Percentiles rank a stretch among this genome's conserved stretches.
Conservation (phyloP, 2,888 invertebrate genomes). For the Neocrepidodera transversa region DNA sequence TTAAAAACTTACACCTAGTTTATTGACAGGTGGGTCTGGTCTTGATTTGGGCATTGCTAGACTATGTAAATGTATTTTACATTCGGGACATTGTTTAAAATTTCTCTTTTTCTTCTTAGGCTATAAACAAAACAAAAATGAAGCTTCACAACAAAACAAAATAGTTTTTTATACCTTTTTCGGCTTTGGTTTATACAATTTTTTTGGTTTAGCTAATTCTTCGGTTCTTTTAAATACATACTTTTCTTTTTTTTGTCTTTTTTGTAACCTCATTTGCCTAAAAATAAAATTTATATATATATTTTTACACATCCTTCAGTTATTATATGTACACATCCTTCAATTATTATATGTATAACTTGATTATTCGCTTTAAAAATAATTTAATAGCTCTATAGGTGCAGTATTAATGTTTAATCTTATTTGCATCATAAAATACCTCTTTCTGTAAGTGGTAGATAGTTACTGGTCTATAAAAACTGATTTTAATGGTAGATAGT, state of each 20-base stretch:
- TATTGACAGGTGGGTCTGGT: constrained; percentile 34
- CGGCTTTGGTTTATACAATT: constrained; percentile 8
- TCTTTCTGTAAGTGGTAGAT: too few relatives aligned
- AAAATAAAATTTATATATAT: too few relatives aligned
- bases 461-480: too few relatives aligned
- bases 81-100: constrained; percentile 40
- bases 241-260: constrained; percentile 9
- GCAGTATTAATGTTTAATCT: too few relatives aligned
- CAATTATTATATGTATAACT: too few relatives aligned
- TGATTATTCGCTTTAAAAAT: too few relatives aligned
- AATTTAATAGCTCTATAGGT: too few relatives aligned
- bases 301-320: too few relatives aligned
- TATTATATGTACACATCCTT: too few relatives aligned
- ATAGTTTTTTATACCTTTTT: constrained; percentile 17
- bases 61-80: constrained; percentile 33
- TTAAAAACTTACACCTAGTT: constrained; percentile 31
- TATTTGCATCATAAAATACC: too few relatives aligned
- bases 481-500: too few relatives aligned
- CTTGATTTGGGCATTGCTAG: constrained; percentile 44
- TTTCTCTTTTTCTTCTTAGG: constrained; percentile 33
- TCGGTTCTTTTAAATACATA: constrained; percentile 9
- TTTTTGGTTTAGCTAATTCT: constrained; percentile 18
- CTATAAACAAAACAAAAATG: constrained; percentile 1
- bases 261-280: constrained; percentile 25
- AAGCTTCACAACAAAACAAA: too few relatives aligned